Evolutionary conservation across 2,113 vertebrate species (phyloP), one percentile per base, ranked within the genome.

Genomic region (Calcarius ornatus): DNA sequence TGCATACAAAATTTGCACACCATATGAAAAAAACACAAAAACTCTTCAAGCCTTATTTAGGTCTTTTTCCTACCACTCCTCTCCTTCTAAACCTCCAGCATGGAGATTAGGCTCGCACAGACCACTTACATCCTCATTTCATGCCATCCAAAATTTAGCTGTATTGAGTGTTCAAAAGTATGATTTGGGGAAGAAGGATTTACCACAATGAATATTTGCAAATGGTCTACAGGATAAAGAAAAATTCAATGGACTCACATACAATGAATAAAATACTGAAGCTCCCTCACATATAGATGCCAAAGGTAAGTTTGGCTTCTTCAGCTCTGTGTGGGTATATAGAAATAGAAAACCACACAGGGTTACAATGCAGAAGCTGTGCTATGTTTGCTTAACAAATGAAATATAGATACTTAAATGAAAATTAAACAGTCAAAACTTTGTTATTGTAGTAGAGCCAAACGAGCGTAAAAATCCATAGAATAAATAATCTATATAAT

Each of bases 401-500:
- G 83, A 95, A 95, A 95, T 90, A 90, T 45, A 93, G 89, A 70
- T 85, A 95, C 85, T 95, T 92, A 92, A 72, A 95, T 85, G 69
- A 75, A 96, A 96, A 92, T 95, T 70, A 95, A 96, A 94, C 65
- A 93, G 31, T 84, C 69, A 89, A 76, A 81, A 81, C 38, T 82
- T 92, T 95, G 96, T 84, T 90, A 85, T 94, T 93, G 37, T 77
- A 95, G 82, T 56, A 92, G 71, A 97, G 75, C 78, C 85, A 85
- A 94, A 95, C n/a, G 12, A 79, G 56, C 92, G 50, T 94, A 81
- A 96, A 95, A 93, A 81, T 92, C 72, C 78, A 86, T 51, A 97
- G 80, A 90, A 95, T n/a, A 96, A 97, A 95, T 86, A 96, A 96
- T 94, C 92, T 59, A 14, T 48, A 63, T 85, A 95, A 95, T 83